These are phyloP conservation scores for Augiades crinisus DNA, from an alignment of 2,888 invertebrate genomes.

Conservation along the genomic window DNA sequence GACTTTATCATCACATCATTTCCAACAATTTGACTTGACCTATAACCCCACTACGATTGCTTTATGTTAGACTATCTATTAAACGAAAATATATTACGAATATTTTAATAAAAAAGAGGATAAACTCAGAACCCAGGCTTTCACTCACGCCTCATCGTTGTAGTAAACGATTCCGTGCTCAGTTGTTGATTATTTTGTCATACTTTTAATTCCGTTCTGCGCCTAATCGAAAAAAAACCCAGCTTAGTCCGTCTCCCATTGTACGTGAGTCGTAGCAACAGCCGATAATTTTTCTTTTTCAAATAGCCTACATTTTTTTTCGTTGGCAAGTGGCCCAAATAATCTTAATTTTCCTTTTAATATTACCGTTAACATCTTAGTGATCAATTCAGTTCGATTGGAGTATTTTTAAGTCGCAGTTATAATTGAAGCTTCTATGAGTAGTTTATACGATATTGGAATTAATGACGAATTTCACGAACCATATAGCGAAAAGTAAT, in stretches of 20 bases:
- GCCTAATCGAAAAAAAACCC: constrained; percentile 17
- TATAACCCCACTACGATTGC: too few species aligned
- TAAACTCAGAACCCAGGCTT: constrained; percentile 50
- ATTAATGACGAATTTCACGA: too few species aligned
- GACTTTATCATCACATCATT: too few species aligned
- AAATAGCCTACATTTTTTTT: constrained; percentile 5
- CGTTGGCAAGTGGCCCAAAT: constrained; percentile 8
- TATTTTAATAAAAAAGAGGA: constrained; percentile 55
- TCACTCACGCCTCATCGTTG: constrained; percentile 69
- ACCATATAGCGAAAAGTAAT: too few species aligned
- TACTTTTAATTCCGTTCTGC: constrained; percentile 41
- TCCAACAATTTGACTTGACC: too few species aligned
- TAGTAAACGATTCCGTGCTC: constrained; percentile 53
- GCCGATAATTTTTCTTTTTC: constrained; percentile 3
- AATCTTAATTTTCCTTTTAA: constrained; percentile 5
- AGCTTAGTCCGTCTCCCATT: constrained; percentile 8
- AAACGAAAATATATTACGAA: too few species aligned
- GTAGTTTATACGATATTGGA: too few species aligned
- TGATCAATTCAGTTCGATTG: too few species aligned
- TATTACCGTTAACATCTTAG: not conserved
- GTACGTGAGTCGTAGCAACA: constrained; percentile 15
- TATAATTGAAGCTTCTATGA: too few species aligned
- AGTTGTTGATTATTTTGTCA: constrained; percentile 42
- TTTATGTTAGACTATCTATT: too few species aligned
- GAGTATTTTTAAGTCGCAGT: too few species aligned